Base-by-base conservation (phyloP, 2,888 invertebrate species). In the Torymus auratus region DNA sequence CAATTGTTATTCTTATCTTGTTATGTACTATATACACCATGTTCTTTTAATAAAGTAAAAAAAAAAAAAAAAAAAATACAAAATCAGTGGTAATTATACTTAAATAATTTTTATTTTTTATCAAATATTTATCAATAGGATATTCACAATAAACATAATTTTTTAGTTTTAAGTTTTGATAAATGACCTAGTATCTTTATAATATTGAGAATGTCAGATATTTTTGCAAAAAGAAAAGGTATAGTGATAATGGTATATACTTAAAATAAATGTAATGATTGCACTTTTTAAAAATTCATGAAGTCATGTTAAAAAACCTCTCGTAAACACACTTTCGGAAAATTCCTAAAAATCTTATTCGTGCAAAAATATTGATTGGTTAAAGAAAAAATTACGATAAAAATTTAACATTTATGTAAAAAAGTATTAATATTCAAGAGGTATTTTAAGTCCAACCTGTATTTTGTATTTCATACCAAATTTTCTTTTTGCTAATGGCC, bases 101-200 rank as follows among this genome's bases (percentile, higher is more conserved):
- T n/a, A 28, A 56, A 69, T 69, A 60, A 14, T 60, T 28, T 70
- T 70, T 70, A 70, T 70, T 70, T n/a, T 60, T 60, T 60, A 70
- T 60, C 50, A 70, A 58, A 50, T 23, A 23, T 68, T 23, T 52
- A 67, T 41, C 41, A 41, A 41, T 41, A 41, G 41, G 41, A 41
- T 41, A 41, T 41, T 41, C 41, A 41, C 41, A 41, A 41, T 41
- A 41, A 41, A 41, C 7, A 41, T 41, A 41, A 41, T 7, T 41
- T 28, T 41, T 41, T 41, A 41, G 7, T 3, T 28, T 5, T 41
- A 41, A 41, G 7, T 7, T 41, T 41, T 41, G 7, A 7, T 7
- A 41, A 41, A 41, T 41, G 41, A 41, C 41, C 41, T 7, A 28
- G 7, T 28, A 2, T 28, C 7, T 2, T 28, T 28, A 28, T 28